Base-by-base conservation (phyloP, 2,888 invertebrate genomes). In the Tetragonula carbonaria region DNA sequence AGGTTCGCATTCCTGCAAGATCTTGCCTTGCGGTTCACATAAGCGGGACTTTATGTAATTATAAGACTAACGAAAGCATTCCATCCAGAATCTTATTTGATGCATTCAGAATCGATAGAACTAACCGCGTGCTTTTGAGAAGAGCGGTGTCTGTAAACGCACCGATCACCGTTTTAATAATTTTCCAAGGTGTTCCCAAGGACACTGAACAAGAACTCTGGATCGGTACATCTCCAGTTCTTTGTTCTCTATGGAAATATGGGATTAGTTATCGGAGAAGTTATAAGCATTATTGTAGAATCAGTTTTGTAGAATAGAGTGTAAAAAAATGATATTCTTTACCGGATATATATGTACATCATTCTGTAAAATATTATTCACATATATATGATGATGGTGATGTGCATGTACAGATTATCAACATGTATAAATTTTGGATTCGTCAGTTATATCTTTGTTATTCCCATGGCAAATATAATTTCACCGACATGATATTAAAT, bases 31-130 rank as follows among this genome's bases (percentile, higher is more conserved):
- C 63, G 77, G 73, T 81, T 84, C 82, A 85, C 77, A 68, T 72
- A 67, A 80, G 71, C 57, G 72, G 59, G 65, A 74, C 55, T 79
- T 82, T 53, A 71, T 51, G 50, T 76, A 76, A 81, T 78, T 78
- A 87, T 80, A 84, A 84, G 82, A 82, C 88, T 88, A 89, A 80
- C 87, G 84, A 89, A 90, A 92, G 86, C 92, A 92, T 92, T 92
- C 92, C 92, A 92, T 92, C 92, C 92, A 92, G 82, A 86, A 88
- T 88, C 85, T 84, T 71, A 83, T 80, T 84, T 85, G 79, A 62
- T 76, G 67, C 80, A 59, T 75, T 74, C 77, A 51, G 65, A 85
- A 82, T 71, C 63, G 45, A 21, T 77, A 74, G 50, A 55, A 59
- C 23, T 67, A 82, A 84, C 63, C 45, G 72, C 65, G 83, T 79